Evolutionary conservation across 2,797 vertebrate genomes (phyloP), one percentile per base, ranked within the genome.

Genomic region (Lithobates pipiens): DNA sequence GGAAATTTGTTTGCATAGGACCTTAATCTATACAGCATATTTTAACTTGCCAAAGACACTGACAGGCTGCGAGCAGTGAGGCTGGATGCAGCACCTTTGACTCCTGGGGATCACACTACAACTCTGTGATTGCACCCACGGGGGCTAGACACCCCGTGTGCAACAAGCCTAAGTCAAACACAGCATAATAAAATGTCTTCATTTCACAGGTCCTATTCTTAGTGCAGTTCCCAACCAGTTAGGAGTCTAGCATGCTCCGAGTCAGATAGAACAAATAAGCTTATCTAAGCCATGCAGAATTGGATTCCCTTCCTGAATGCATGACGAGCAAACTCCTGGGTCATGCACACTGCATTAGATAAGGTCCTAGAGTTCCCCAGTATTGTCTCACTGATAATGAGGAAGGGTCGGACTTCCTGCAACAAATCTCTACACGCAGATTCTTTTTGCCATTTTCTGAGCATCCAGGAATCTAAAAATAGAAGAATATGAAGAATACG

Each of bases 401-500:
- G 85, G 73, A 82, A 74, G 73, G 63, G 50, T 87, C 69, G 89
- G 86, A 89, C 87, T 94, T 95, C 93, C 94, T 92, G 85, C 90
- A 82, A 88, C 92, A 92, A 93, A 88, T 90, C 91, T 88, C 92
- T 94, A 93, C 92, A 94, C 91, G 91, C 90, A 91, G 90, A 91
- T 91, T 89, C 76, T 85, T 88, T 46, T 88, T 91, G 90, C 90
- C 89, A 46, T 46, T 15, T 93, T 94, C 92, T 77, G 86, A 90
- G 90, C 80, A 87, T 88, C 88, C 88, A 80, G 85, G 84, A 84
- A 85, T 90, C 92, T 93, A 93, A 94, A 94, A 94, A 93, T 92
- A 94, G 85, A 88, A 88, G 91, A 88, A 90, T 3, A 13, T 46
- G 3, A 13, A 46, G 11, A 46, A 46, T 39, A 9, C 9, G 6